Base-by-base conservation (phyloP, 2,113 vertebrate species). In the Monopterus albus region DNA sequence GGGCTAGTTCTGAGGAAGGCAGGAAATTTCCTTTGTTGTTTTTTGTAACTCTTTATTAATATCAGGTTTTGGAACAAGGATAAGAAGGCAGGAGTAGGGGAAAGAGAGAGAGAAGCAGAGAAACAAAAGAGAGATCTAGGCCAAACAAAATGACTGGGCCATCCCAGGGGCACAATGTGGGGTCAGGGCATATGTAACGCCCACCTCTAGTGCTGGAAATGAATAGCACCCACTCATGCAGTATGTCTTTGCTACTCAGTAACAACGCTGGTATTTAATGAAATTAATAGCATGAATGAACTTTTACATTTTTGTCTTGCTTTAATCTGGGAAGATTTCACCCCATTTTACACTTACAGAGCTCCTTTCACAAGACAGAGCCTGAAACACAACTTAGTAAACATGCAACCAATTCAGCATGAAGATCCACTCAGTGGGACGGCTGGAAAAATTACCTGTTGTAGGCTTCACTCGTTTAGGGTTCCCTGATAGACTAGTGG, bases 41-140 rank as follows among this genome's bases (percentile, higher is more conserved):
- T 71, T 67, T 59, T 29, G 62, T 91, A 87, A 92, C 92, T 91
- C 84, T 50, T 91, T 88, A 89, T 89, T 92, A 91, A 93, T 90
- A 90, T 91, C 83, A 78, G 87, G 80, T 77, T 91, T 82, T 78
- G 56, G 77, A 81, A 70, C 47, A 6, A 38, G 82, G 35, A 56
- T 55, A 49, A 72, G 39, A 42, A 67, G 50, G 42, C 4, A 46
- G 39, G 50, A 50, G 49, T 26, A 12, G 38, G 31, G 18, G 63
- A 39, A 50, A 57, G 40, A 39, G 74, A 66, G 49, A 42, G 23
- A 57, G 51, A 67, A 17, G 20, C 51, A 72, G 39, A 50, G 60
- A 83, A 64, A 84, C 74, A 87, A 84, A 85, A 79, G 78, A 82
- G 77, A 75, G 75, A 84, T 80, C 49, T 57, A 39, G 65, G 75